phyloP scores from a whole-genome alignment of 2,113 vertebrate species.

The Zootoca vivipara region DNA sequence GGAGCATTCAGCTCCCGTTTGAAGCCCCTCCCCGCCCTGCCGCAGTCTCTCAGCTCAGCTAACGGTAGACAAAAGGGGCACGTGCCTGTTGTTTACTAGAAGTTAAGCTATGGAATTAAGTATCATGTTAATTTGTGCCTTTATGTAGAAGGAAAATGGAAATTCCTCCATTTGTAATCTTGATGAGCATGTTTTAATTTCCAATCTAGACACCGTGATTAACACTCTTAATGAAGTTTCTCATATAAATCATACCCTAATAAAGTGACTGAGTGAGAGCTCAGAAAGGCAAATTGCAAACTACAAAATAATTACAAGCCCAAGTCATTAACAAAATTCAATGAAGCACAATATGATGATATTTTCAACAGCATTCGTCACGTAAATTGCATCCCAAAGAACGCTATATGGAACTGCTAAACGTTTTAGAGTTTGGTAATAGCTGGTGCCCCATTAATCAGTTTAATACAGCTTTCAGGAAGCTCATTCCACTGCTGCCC shows the following conservation, averaged over 20 bases:
- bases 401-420: not conserved
- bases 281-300: conserved; percentile 31
- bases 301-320: conserved; percentile 30
- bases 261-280: not conserved
- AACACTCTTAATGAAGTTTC: conserved; percentile 19
- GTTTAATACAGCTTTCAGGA: not conserved
- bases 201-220: conserved; percentile 18
- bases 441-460: conserved; percentile 15
- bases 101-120: not conserved
- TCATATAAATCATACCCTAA: conserved; percentile 29
- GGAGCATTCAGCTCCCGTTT: not conserved
- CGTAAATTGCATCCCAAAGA: conserved; percentile 19
- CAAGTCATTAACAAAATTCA: conserved; percentile 25
- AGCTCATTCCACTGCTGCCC: not conserved
- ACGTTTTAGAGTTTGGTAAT: conserved; percentile 36
- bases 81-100: not conserved
- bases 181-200: conserved; percentile 36
- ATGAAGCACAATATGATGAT: conserved; percentile 14
- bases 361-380: conserved; percentile 14
- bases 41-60: not conserved
- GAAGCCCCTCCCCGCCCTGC: too few species aligned
- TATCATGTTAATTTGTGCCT: not conserved
- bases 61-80: not conserved
- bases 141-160: conserved; percentile 3
- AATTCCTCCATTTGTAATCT: not conserved